Conservation (phyloP, 2,888 invertebrate genomes). For the Lepidochrysops patricia region DNA sequence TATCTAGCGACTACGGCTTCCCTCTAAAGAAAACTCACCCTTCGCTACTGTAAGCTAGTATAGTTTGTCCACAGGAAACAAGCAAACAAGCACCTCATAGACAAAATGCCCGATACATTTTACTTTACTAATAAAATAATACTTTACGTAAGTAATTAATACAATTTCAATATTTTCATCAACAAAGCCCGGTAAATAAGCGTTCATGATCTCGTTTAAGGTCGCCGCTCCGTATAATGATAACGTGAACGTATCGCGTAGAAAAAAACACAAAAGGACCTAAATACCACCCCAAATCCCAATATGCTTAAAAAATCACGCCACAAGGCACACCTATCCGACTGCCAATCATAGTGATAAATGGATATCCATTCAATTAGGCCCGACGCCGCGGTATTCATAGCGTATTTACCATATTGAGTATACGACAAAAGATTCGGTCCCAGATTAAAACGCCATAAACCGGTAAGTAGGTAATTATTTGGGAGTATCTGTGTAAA, state of each 20-base stretch:
- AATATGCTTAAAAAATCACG: constrained; percentile 4
- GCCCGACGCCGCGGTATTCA: background rate
- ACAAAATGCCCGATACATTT: background rate
- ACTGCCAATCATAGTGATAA: constrained; percentile 9
- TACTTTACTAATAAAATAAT: background rate
- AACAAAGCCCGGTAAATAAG: background rate
- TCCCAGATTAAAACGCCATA: background rate
- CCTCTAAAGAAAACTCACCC: too few species aligned
- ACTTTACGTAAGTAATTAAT: background rate
- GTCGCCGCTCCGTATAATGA: background rate
- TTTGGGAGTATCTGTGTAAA: background rate
- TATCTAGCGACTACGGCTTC: too few species aligned
- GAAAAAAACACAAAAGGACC: background rate
- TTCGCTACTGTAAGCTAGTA: too few species aligned
- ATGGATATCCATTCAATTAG: constrained; percentile 11
- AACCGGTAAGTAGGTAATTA: background rate
- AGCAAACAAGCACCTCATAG: background rate
- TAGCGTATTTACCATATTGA: background rate
- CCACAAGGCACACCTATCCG: constrained; percentile 9
- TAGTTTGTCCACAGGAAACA: too few species aligned
- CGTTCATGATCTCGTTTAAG: background rate
- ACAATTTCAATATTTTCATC: background rate
- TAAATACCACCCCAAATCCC: background rate
- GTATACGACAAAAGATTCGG: background rate
- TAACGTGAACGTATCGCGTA: background rate